Evolutionary conservation across 2,888 invertebrate genomes (phyloP), one percentile per base, ranked within the genome.

Genomic region (Ectemnius cavifrons): DNA sequence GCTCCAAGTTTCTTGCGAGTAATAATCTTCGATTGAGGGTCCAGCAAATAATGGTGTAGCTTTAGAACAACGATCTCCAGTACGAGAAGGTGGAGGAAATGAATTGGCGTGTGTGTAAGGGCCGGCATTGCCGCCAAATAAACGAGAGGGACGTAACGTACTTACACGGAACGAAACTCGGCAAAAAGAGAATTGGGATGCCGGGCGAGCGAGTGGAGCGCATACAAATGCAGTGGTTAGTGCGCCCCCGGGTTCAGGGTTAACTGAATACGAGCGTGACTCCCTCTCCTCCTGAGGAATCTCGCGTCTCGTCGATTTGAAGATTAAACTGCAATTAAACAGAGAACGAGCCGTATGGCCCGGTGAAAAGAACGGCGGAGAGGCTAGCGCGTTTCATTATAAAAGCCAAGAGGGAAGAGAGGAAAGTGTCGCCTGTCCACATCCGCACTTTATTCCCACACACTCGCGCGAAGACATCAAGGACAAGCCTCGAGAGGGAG

Each of bases 141-240:
- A 86, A 84, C 81, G 80, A 81, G 79, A 83, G 82, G 82, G 77
- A 82, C 65, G 47, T 63, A 37, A 23, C 37, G 37, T 37, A 37
- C 37, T 37, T 37, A 72, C 75, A 77, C 76, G 83, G 77, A 84
- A 83, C 79, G 82, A 82, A 83, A 84, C 61, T 67, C 68, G 77
- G 76, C 75, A 79, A 87, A 81, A 86, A 82, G 78, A 79, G 75
- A 80, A 84, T 76, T 70, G 77, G 63, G 71, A 37, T 37, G 67
- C 69, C 63, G 74, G 63, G 63, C 66, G 78, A 78, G 78, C 77
- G 74, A 79, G 73, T 69, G 73, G 65, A 71, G 79, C 78, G 83
- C 81, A 82, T 87, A 87, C 83, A 81, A 86, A 87, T 86, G 82
- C 79, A 78, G 76, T 73, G 77, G 73, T 78, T 77, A 78, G 63